These are phyloP conservation scores for Aleiodes sp. DNA, from an alignment of 1,140 invertebrate genomes.

Conservation along the genomic window DNA sequence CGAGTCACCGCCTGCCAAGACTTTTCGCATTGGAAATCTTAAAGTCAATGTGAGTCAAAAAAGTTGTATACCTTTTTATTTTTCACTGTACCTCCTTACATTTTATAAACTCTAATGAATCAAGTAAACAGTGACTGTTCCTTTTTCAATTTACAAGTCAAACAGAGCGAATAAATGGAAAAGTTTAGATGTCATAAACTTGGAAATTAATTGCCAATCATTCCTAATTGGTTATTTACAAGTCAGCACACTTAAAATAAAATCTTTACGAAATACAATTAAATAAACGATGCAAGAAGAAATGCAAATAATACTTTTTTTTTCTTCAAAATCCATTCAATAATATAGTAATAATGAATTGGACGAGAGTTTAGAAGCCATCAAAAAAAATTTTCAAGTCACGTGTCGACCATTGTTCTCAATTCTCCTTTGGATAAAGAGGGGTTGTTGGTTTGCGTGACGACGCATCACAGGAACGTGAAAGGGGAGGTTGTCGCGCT, in stretches of 20 bases:
- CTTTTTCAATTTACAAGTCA: no score
- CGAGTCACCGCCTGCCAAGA: slow-evolving; percentile 67
- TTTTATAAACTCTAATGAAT: no score
- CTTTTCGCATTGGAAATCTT: slow-evolving; percentile 68
- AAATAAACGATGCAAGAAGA: no score
- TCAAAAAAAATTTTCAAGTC: not conserved
- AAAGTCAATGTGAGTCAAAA: slow-evolving; percentile 69
- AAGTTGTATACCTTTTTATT: not conserved
- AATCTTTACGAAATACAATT: no score
- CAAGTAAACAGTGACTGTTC: no score
- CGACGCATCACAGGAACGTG: slow-evolving; percentile 8
- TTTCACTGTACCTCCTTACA: not conserved
- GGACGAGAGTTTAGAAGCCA: not conserved
- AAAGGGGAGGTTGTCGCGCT: not conserved
- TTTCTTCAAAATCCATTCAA: not conserved
- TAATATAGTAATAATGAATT: not conserved
- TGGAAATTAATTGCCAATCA: no score
- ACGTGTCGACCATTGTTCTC: slow-evolving; percentile 2
- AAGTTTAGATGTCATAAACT: no score
- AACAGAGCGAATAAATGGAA: no score
- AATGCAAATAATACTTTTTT: no score
- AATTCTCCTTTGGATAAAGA: not conserved
- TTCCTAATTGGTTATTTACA: no score
- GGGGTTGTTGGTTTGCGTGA: slow-evolving; percentile 25
- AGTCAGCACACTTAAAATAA: no score